A percentile compares a stretch with the other conserved stretches of the same genome.
Conservation (phyloP, 2,113 vertebrate species). For the Chaetodon trifascialis region DNA sequence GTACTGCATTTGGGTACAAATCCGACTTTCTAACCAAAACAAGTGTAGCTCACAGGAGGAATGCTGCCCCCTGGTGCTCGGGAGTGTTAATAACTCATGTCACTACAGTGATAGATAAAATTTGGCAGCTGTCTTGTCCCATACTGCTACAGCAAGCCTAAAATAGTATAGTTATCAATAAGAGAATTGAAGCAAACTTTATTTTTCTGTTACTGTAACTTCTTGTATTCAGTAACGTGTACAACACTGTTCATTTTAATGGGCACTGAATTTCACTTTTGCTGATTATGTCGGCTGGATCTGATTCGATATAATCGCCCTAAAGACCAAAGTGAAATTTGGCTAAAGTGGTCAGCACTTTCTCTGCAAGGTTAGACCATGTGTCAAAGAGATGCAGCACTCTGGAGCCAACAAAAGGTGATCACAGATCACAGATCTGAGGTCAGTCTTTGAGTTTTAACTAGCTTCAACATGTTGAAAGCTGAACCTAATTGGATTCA, state of each 20-base stretch:
- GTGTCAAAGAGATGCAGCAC: background rate
- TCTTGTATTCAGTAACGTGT: too few relatives aligned
- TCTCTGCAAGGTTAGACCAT: background rate
- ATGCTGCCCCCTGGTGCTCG: too few relatives aligned
- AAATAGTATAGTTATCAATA: too few relatives aligned
- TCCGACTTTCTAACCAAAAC: too few relatives aligned
- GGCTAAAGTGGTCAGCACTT: background rate
- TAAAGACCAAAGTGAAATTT: background rate
- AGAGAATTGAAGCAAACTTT: too few relatives aligned
- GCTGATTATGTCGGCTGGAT: background rate
- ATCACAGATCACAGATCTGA: background rate
- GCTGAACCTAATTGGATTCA: background rate
- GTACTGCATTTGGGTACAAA: too few relatives aligned
- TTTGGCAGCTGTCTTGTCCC: too few relatives aligned
- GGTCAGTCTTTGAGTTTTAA: background rate
- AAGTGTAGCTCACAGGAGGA: too few relatives aligned
- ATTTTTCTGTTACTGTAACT: too few relatives aligned
- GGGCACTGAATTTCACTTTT: background rate
- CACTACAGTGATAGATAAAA: too few relatives aligned
- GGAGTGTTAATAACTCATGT: too few relatives aligned
- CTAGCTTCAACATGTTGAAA: background rate
- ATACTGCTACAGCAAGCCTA: too few relatives aligned
- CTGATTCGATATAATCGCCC: background rate
- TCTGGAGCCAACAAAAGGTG: background rate
- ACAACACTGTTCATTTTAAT: background rate